Evolutionary conservation across 1,140 invertebrate species (phyloP), one percentile per base, ranked within the genome.

Genomic region (Dendrolimus kikuchii): DNA sequence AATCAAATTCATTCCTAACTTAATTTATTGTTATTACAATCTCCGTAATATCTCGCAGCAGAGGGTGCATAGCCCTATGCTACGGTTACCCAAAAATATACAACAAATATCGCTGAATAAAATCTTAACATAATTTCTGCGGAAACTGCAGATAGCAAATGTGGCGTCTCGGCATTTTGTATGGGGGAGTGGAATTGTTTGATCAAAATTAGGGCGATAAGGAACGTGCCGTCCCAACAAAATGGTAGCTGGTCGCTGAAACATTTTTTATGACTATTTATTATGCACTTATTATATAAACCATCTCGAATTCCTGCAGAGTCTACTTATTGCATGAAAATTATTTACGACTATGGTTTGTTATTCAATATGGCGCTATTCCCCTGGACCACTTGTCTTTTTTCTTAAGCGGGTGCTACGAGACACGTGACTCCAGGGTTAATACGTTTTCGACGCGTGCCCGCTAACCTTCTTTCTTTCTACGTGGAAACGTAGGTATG

Each of bases 61-160:
- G 38, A 53, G 63, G 64, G 52, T 61, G 59, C 46, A 41, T 53
- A 53, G 52, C 64, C 62, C 62, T 47, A 57, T 53, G 50, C 49
- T 56, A 62, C 59, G 68, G 56, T 53, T 66, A 70, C 70, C 64
- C 66, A 76, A 74, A 75, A 77, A 73, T 79, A 74, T 67, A 71
- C 69, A 74, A 73, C 65, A 74, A 23, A 76, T 77, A 81, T 81
- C 78, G 59, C 61, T 57, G 54, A 52, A 67, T 68, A 68, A 75
- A 67, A 81, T 81, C 78, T 81, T 79, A 76, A 79, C 77, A 77
- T 79, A 79, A 81, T 81, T 79, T 81, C 74, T 79, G 65, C 55
- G 60, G 52, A 77, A 71, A 77, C 64, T 76, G 72, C 66, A 77
- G 74, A 77, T 74, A 77, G 75, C 73, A 75, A 77, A 75, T 77